A percentile compares a stretch with the other conserved stretches of the same genome.
These are phyloP conservation scores for Euwallacea similis DNA, from an alignment of 1,140 invertebrate genomes.

Conservation along the genomic window DNA sequence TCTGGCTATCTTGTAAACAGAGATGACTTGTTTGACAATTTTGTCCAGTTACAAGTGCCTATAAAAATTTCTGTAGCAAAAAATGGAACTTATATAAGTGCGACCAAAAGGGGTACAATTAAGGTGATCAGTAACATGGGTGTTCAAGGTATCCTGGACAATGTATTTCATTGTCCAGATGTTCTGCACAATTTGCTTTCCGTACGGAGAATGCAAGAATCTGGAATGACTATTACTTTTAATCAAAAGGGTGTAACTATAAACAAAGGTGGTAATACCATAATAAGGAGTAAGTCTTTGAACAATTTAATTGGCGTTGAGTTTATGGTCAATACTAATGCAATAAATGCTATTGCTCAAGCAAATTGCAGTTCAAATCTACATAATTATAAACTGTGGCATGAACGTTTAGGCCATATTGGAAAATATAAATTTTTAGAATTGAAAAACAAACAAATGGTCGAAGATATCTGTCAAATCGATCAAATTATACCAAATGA, in stretches of 20 bases:
- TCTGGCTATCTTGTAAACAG: constrained; percentile 30
- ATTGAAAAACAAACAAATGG: too few species aligned
- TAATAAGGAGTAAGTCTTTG: constrained; percentile 45
- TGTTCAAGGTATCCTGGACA: constrained; percentile 1
- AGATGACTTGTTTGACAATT: constrained; percentile 8
- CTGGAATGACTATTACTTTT: constrained; percentile 44
- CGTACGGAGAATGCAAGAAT: constrained; percentile 45
- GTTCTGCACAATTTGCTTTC: constrained; percentile 47
- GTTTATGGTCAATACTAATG: too few species aligned
- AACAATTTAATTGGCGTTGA: constrained; percentile 43
- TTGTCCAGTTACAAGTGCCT: constrained; percentile 12
- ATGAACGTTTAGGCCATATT: too few species aligned
- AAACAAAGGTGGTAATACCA: constrained; percentile 38
- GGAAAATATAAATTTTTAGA: too few species aligned
- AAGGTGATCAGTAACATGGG: constrained; percentile 28
- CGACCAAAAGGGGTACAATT: constrained; percentile 17
- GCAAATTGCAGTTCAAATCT: too few species aligned
- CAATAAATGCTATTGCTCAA: too few species aligned
- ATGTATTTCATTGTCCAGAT: constrained; percentile 33
- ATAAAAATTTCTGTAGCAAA: constrained; percentile 31
- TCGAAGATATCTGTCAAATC: too few species aligned
- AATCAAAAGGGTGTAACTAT: constrained; percentile 39
- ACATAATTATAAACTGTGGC: too few species aligned
- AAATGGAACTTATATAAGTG: constrained; percentile 5
- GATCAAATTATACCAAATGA: too few species aligned